Evolutionary conservation across 2,797 vertebrate genomes (phyloP), one percentile per base, ranked within the genome.

Genomic region (Sebastes goodei): DNA sequence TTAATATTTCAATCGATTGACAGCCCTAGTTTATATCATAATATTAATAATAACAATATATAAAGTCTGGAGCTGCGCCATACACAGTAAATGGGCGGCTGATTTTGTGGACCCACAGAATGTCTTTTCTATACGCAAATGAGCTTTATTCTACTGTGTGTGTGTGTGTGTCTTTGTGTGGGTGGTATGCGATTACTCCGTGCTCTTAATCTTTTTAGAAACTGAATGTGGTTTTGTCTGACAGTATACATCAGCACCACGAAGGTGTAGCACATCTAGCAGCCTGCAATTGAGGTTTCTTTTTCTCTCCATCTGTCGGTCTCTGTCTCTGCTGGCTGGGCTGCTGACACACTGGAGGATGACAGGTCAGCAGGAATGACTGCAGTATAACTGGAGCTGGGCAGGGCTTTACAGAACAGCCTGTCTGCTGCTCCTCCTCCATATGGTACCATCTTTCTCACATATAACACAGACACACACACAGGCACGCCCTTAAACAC

Each of bases 351-450:
- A 60, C 87, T 80, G 82, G 68, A 69, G 83, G 86, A 90, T 85
- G 88, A 89, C 85, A 73, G 91, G 88, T 93, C 93, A 93, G 92
- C 90, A 94, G 91, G 90, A 92, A 85, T 71, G 84, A 92, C 88
- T 92, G 92, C 91, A 91, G 90, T 80, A 89, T 57, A 83, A 84
- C 71, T 66, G 88, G 83, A 86, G 87, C 89, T 88, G 86, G 80
- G 86, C 86, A 79, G 87, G 85, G 86, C 85, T 86, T 82, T 53
- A 57, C 74, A 87, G 80, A 85, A 76, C 90, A 88, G 90, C 75
- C 85, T 53, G 85, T 86, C 83, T 87, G 87, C 87, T 90, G 82
- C 87, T 90, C 82, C 87, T 87, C 84, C 77, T 90, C 86, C 88
- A 89, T 90, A 90, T 91, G 86, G 78, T 85, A 70, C 80, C 80